Percentiles rank a stretch among this genome's conserved stretches.
Conservation (phyloP, 2,888 invertebrate species). For the Dilophus febrilis region DNA sequence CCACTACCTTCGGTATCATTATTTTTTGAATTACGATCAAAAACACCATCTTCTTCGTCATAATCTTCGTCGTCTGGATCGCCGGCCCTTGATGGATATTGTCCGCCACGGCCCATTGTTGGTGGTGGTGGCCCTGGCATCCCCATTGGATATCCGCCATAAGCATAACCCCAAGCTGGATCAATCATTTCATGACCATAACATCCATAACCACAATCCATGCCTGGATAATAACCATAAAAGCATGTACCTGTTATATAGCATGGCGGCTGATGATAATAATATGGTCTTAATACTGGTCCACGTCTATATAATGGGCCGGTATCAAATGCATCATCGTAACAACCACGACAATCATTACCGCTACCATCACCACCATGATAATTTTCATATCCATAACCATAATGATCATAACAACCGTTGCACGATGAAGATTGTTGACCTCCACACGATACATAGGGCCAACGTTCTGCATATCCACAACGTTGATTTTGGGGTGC, state of each 20-base stretch:
- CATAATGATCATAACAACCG: constrained; percentile 12
- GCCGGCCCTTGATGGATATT: too few relatives aligned
- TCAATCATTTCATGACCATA: constrained; percentile 6
- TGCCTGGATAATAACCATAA: neutral
- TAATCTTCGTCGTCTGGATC: neutral
- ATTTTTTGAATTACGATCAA: neutral
- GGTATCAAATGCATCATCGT: constrained; percentile 10
- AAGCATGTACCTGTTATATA: constrained; percentile 8
- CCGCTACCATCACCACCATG: constrained; percentile 3
- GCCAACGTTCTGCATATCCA: constrained; percentile 9
- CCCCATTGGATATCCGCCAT: too few relatives aligned
- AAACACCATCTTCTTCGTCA: neutral
- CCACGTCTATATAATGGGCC: constrained; percentile 11
- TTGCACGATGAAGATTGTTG: constrained; percentile 7
- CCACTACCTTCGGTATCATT: constrained; percentile 3
- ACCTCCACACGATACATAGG: constrained; percentile 10
- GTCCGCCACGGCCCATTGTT: neutral
- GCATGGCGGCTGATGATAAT: constrained; percentile 10
- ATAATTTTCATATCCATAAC: constrained; percentile 7
- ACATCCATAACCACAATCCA: neutral
- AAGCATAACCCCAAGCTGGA: constrained; percentile 5
- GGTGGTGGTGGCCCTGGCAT: neutral
- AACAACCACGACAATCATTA: constrained; percentile 8
- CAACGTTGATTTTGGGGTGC: constrained; percentile 7
- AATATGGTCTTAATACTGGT: constrained; percentile 9